Evolutionary conservation across 1,140 invertebrate species (phyloP).

Genomic region (Pemphigus obesinymphae): DNA sequence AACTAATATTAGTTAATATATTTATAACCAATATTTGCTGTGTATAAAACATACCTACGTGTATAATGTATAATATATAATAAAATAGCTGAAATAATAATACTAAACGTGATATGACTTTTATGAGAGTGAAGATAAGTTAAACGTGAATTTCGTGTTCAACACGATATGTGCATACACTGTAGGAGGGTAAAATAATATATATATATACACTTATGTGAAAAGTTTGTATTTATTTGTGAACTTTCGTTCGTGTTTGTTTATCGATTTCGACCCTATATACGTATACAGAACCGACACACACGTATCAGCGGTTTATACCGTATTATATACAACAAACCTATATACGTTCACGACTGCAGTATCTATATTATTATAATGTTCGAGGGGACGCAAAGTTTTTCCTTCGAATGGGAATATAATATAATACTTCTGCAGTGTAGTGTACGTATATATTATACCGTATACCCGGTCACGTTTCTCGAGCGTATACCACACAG

Average conservation of each 20-base stretch:
- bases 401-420: background rate
- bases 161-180: background rate
- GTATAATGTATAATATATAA: background rate
- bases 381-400: conserved; percentile 4
- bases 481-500: too few species aligned
- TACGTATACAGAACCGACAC: background rate
- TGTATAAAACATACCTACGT: too few species aligned
- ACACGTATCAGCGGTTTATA: background rate
- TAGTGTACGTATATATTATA: background rate
- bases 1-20: too few species aligned
- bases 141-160: conserved; percentile 30
- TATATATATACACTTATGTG: background rate
- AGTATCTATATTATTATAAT: conserved; percentile 4
- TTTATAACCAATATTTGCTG: too few species aligned
- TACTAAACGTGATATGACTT: conserved; percentile 1
- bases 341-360: too few species aligned
- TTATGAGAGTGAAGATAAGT: conserved; percentile 31
- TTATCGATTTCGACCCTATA: conserved; percentile 36
- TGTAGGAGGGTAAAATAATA: background rate
- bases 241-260: conserved; percentile 26
- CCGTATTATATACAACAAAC: background rate
- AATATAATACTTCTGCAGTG: too few species aligned
- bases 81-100: background rate
- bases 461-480: background rate
- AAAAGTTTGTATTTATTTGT: conserved; percentile 40